Base-by-base conservation (phyloP, 2,113 vertebrate genomes). In the Hippopotamus amphibius region DNA sequence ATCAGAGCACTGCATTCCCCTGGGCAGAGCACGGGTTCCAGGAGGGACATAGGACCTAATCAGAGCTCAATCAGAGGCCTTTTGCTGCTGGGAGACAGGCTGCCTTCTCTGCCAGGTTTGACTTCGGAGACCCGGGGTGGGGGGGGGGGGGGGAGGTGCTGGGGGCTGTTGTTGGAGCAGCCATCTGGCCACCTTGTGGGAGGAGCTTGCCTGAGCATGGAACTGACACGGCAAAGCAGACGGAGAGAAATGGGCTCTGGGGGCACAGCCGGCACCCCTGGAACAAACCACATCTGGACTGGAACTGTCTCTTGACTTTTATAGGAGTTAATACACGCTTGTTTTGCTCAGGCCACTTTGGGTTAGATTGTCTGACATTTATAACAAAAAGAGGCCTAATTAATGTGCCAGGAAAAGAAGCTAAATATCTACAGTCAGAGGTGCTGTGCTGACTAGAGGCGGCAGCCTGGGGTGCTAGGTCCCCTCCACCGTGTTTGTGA, bases 211-310 rank as follows among this genome's bases (percentile, higher is more conserved):
- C 12, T 50, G 10, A 76, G 28, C 9, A 37, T 19, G 41, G 77
- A 69, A 72, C 53, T 0, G 9, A 30, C 24, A 1, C 2, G 17
- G 41, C 46, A 57, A 37, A 22, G 30, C 46, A 72, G 68, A 77
- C 0, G 13, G 17, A 21, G 68, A 28, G 48, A 85, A 46, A 72
- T 1, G 21, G 24, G 28, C 41, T 41, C 68, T 77, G 48, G 61
- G 48, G 72, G 6, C 30, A 1, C 0, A 1, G 48, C 43, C n/a
- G 48, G 11, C 1, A 5, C 69, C 30, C 19, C 12, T 7, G 30
- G 46, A 88, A 53, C 16, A 57, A 88, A 41, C 53, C 46, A 1
- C 21, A n/a, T 33, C 26, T 33, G 63, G 71, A 48, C 24, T 2
- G 7, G 69, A 63, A 63, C 61, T 63, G 10, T 11, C 37, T 74